Evolutionary conservation across 2,888 invertebrate species (phyloP).

Genomic region (Salticus scenicus): DNA sequence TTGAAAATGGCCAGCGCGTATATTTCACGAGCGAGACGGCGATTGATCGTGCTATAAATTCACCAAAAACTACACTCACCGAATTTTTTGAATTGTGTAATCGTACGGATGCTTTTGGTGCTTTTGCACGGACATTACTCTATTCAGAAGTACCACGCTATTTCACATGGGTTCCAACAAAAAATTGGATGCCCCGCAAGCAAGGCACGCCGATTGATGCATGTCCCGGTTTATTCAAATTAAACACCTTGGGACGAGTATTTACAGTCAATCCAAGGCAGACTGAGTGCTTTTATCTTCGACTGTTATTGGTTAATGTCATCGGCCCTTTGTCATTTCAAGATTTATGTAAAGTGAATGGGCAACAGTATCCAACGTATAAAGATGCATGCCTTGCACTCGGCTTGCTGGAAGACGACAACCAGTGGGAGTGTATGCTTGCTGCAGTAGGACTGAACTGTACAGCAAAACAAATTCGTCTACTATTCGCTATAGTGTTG

Average conservation of each 20-base stretch:
- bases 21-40: not conserved
- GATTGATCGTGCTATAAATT: not conserved
- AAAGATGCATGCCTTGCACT: not conserved
- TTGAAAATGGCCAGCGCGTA: slow-evolving; percentile 1
- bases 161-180: not conserved
- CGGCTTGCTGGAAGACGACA: no score
- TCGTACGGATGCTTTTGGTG: slow-evolving; percentile 42
- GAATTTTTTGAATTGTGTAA: not conserved
- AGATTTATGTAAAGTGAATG: no score
- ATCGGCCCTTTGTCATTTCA: no score
- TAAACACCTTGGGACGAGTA: slow-evolving; percentile 1
- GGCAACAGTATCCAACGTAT: no score
- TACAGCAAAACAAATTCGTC: no score
- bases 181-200: slow-evolving; percentile 59
- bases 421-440: no score
- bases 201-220: slow-evolving; percentile 34
- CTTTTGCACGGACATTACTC: slow-evolving; percentile 34
- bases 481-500: no score
- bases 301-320: not conserved
- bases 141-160: not conserved
- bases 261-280: not conserved
- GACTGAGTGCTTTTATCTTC: not conserved
- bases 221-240: slow-evolving; percentile 12
- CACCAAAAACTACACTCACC: slow-evolving; percentile 9
- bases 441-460: no score